phyloP scores from a whole-genome alignment of 2,113 vertebrate genomes.

The Zosterops borbonicus region DNA sequence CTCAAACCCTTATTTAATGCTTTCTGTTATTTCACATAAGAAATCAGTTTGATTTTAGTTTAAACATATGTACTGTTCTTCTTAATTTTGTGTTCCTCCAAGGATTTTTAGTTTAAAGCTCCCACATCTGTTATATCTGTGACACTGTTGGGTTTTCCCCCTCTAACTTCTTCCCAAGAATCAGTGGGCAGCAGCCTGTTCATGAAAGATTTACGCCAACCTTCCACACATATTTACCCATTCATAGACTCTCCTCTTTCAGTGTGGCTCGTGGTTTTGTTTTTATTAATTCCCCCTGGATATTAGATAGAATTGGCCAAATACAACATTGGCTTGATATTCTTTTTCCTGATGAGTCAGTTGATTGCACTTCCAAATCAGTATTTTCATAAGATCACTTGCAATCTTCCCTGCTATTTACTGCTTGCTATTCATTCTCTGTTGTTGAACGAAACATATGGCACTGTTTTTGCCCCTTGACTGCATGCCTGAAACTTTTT shows the following conservation, averaged over 20 bases:
- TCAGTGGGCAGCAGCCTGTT: slow-evolving; percentile 7
- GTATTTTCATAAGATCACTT: slow-evolving; percentile 9
- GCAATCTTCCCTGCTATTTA: slow-evolving; percentile 18
- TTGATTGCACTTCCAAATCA: not conserved
- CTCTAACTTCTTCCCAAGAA: not conserved
- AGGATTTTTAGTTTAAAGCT: slow-evolving; percentile 9
- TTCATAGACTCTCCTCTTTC: not conserved
- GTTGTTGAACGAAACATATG: slow-evolving; percentile 4
- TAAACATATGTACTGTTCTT: not conserved
- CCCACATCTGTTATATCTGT: not conserved
- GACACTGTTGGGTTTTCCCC: not conserved
- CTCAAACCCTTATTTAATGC: not conserved
- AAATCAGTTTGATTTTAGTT: not conserved
- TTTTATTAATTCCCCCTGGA: not conserved
- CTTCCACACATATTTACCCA: not conserved
- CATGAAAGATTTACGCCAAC: not conserved
- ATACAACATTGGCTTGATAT: not conserved
- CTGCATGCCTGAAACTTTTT: slow-evolving; percentile 3
- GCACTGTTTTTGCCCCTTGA: not conserved
- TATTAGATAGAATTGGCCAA: not conserved
- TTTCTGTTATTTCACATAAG: not conserved
- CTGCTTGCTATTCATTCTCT: not conserved
- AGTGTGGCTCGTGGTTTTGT: not conserved
- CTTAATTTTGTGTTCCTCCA: not conserved
- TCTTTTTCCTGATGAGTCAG: not conserved